These are phyloP conservation scores for Delphinapterus leucas DNA, from an alignment of 2,113 vertebrate species.

Conservation along the genomic window DNA sequence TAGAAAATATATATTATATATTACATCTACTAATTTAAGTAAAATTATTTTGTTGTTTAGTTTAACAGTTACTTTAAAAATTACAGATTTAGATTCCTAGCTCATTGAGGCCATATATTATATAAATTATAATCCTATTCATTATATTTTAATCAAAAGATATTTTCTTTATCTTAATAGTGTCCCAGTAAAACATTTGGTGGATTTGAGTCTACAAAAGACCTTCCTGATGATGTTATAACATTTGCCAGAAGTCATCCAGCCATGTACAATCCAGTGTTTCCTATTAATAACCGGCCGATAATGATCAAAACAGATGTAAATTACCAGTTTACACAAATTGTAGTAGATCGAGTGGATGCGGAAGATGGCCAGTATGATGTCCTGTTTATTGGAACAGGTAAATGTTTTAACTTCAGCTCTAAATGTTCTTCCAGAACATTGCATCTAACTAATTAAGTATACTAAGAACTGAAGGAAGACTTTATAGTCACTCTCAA, in stretches of 20 bases:
- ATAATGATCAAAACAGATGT: constrained; percentile 97
- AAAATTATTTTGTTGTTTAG: neutral
- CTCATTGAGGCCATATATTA: neutral
- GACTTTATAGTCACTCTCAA: neutral
- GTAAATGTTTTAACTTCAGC: constrained; percentile 72
- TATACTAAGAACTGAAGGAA: neutral
- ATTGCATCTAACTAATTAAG: neutral
- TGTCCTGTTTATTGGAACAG: constrained; percentile 99
- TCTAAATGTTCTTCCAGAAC: neutral
- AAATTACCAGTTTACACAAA: constrained; percentile 97
- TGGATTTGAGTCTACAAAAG: constrained; percentile 97
- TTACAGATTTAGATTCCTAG: neutral
- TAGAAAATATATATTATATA: neutral
- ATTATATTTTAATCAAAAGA: neutral
- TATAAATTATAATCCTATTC: neutral
- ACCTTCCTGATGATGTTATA: constrained; percentile 97
- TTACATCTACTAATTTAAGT: neutral
- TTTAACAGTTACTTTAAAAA: neutral
- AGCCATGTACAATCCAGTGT: constrained; percentile 96
- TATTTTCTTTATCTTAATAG: constrained; percentile 77
- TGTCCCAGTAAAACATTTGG: constrained; percentile 99
- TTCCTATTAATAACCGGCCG: constrained; percentile 94
- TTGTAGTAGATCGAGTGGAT: constrained; percentile 96
- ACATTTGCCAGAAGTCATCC: constrained; percentile 97
- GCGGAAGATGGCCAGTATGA: constrained; percentile 98